Conservation (phyloP, 1,140 invertebrate species). For the Megalonaias nervosa region DNA sequence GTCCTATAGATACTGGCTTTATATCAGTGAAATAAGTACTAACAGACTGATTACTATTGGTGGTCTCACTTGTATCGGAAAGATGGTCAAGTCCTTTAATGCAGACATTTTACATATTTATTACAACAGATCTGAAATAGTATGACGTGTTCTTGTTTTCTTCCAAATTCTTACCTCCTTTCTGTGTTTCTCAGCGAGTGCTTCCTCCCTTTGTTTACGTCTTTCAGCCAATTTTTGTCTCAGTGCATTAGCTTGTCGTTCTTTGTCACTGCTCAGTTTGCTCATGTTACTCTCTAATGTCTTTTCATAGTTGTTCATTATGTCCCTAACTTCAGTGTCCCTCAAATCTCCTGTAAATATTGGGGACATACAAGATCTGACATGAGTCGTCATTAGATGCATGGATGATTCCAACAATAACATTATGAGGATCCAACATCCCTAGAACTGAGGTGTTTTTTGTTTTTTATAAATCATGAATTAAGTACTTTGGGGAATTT, state of each 20-base stretch:
- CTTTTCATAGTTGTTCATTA: constrained; percentile 57
- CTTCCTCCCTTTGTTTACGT: constrained; percentile 48
- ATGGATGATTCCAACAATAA: constrained; percentile 5
- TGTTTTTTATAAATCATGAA: too few species aligned
- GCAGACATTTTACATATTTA: too few species aligned
- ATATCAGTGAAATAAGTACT: too few species aligned
- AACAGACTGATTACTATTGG: too few species aligned
- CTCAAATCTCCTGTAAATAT: constrained; percentile 54
- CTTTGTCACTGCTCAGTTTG: constrained; percentile 46
- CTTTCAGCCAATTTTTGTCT: constrained; percentile 57
- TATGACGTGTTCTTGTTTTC: not conserved
- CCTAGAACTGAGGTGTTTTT: too few species aligned
- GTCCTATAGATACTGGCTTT: too few species aligned
- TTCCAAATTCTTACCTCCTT: constrained; percentile 51
- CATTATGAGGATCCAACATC: too few species aligned
- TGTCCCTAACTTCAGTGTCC: constrained; percentile 60
- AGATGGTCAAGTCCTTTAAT: too few species aligned
- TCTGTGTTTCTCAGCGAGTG: constrained; percentile 59
- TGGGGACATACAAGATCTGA: not conserved
- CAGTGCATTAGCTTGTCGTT: constrained; percentile 53
- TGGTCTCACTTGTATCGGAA: too few species aligned
- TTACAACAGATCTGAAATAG: too few species aligned
- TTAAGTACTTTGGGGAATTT: too few species aligned
- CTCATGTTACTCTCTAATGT: constrained; percentile 52
- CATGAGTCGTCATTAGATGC: not conserved